phyloP scores from a whole-genome alignment of 2,888 invertebrate species.

The Poecilus cupreus region DNA sequence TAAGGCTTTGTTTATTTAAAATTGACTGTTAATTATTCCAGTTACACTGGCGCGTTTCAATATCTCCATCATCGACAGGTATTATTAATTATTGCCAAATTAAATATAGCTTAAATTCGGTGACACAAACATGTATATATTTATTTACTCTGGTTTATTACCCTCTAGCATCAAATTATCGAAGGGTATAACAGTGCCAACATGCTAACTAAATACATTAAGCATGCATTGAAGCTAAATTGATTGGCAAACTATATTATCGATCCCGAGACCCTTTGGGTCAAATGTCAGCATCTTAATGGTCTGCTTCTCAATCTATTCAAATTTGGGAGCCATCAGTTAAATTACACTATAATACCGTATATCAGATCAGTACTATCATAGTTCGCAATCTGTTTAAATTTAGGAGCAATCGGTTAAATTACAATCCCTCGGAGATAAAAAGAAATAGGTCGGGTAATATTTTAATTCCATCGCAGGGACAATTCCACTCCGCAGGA shows the following conservation, averaged over 20 bases:
- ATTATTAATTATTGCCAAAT: too few relatives aligned
- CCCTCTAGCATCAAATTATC: too few relatives aligned
- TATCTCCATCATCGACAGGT: too few relatives aligned
- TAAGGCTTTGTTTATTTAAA: too few relatives aligned
- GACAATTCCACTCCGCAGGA: not conserved
- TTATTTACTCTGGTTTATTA: too few relatives aligned
- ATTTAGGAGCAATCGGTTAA: not conserved
- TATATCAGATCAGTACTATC: not conserved
- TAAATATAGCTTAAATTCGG: too few relatives aligned
- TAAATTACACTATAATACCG: slow-evolving; percentile 4
- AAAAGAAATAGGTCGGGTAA: not conserved
- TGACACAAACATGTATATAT: too few relatives aligned
- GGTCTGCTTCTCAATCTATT: not conserved
- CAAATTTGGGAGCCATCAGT: slow-evolving; percentile 3
- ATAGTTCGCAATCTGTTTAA: not conserved
- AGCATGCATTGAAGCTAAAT: slow-evolving; percentile 21
- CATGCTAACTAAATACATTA: not conserved
- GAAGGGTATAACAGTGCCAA: too few relatives aligned
- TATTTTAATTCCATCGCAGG: not conserved
- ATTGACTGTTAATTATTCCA: too few relatives aligned
- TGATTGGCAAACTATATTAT: slow-evolving; percentile 3
- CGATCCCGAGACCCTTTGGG: not conserved
- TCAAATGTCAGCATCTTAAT: slow-evolving; percentile 31
- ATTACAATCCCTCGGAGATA: not conserved
- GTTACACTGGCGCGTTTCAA: too few relatives aligned